Evolutionary conservation across 2,797 vertebrate genomes (phyloP).

Genomic region (Chrosomus eos): DNA sequence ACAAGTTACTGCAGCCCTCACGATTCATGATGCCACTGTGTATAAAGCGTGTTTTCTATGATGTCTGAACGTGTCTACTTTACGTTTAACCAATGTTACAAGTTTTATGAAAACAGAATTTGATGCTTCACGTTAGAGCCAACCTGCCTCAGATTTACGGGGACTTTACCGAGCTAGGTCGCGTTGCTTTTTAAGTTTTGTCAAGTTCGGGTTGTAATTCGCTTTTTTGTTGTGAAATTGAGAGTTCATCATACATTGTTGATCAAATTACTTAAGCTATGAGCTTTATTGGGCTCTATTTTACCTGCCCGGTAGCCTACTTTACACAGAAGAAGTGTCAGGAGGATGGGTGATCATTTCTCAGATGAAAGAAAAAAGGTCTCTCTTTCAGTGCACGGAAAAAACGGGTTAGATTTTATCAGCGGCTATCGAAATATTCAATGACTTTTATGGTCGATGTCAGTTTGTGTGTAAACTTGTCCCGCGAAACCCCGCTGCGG

Average conservation of each 20-base stretch:
- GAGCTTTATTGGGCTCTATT: background rate
- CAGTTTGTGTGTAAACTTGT: slow-evolving; percentile 3
- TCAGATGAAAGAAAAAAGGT: background rate
- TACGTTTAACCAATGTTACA: background rate
- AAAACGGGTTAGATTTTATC: background rate
- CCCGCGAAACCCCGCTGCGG: slow-evolving; percentile 24
- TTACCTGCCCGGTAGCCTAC: background rate
- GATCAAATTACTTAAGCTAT: background rate
- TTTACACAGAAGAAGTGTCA: background rate
- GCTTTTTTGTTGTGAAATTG: slow-evolving; percentile 1
- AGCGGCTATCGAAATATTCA: background rate
- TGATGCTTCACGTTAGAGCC: background rate
- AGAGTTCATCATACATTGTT: slow-evolving; percentile 15
- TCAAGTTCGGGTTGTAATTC: slow-evolving; percentile 15
- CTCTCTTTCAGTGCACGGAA: background rate
- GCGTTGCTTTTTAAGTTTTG: slow-evolving; percentile 38
- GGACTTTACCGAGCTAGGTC: slow-evolving; percentile 15
- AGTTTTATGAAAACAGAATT: background rate
- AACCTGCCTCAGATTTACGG: slow-evolving; percentile 21
- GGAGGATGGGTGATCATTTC: background rate
- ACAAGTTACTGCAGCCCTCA: slow-evolving; percentile 45
- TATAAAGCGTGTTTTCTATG: background rate
- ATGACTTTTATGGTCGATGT: background rate
- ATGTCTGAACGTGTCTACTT: background rate
- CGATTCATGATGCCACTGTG: slow-evolving; percentile 3